Conservation (phyloP, 2,113 vertebrate genomes). For the Proteles cristata region DNA sequence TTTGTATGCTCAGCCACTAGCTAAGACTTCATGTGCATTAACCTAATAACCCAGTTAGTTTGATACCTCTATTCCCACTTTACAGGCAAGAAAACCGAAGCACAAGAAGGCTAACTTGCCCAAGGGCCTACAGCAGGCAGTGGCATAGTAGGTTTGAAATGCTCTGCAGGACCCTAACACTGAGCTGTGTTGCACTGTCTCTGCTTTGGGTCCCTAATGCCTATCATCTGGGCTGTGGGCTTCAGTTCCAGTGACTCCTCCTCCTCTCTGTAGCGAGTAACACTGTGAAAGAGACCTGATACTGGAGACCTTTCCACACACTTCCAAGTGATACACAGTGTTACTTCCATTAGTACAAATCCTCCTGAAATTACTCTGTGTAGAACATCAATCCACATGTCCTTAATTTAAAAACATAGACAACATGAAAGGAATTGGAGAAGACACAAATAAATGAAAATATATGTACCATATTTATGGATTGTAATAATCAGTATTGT, state of each 20-base stretch:
- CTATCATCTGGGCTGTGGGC: neutral
- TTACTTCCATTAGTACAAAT: neutral
- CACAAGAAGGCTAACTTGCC: neutral
- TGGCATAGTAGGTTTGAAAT: neutral
- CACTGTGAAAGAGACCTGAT: neutral
- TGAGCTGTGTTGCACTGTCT: neutral
- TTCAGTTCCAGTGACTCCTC: neutral
- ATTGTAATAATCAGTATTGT: neutral
- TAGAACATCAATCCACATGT: neutral
- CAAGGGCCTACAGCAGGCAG: neutral
- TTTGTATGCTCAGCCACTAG: neutral
- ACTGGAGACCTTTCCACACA: neutral
- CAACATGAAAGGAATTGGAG: neutral
- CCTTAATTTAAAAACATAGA: conserved; percentile 24
- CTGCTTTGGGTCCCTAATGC: neutral
- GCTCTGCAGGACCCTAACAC: neutral
- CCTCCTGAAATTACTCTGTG: neutral
- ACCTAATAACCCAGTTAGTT: neutral
- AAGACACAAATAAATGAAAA: neutral
- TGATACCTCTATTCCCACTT: neutral
- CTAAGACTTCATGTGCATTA: neutral
- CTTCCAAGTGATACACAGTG: neutral
- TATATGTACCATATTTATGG: neutral
- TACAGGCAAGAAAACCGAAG: neutral
- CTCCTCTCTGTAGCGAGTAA: neutral